A percentile compares a stretch with the other conserved stretches of the same genome.
Evolutionary conservation across 2,797 vertebrate species (phyloP).

Genomic region (Lithobates pipiens): DNA sequence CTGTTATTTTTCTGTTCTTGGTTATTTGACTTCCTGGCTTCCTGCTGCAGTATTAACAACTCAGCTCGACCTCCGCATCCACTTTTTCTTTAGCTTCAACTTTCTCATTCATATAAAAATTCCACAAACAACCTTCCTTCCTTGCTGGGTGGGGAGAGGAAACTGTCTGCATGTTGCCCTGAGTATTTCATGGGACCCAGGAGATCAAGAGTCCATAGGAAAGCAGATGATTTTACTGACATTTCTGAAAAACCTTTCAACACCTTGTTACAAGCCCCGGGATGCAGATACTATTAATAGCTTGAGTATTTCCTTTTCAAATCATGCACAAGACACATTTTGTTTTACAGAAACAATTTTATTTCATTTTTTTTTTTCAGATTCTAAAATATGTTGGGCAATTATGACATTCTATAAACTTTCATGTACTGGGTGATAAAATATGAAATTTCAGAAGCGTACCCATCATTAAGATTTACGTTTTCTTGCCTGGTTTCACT

Average conservation of each 20-base stretch:
- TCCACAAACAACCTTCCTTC: constrained; percentile 49
- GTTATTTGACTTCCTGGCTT: constrained; percentile 52
- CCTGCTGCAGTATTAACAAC: constrained; percentile 36
- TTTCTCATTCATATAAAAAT: constrained; percentile 56
- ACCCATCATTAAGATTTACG: not conserved
- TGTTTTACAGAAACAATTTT: constrained; percentile 6
- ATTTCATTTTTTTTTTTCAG: not conserved
- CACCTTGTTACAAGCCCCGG: constrained; percentile 22
- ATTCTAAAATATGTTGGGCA: not conserved
- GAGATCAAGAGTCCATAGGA: constrained; percentile 44
- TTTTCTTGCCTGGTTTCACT: not conserved
- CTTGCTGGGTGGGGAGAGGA: constrained; percentile 35
- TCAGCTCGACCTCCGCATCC: constrained; percentile 11
- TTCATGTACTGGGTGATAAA: too few species aligned
- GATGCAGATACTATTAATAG: constrained; percentile 31
- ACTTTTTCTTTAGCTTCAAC: constrained; percentile 35
- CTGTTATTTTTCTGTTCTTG: constrained; percentile 28
- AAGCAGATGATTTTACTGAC: constrained; percentile 29
- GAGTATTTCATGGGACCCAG: constrained; percentile 22
- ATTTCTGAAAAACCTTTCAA: constrained; percentile 43
- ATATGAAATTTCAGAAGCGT: not conserved
- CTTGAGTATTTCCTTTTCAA: constrained; percentile 37
- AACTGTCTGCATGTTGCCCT: constrained; percentile 48
- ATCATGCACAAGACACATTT: constrained; percentile 13
- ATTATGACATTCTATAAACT: not conserved